Evolutionary conservation across 2,797 vertebrate species (phyloP).

Genomic region (Schizopygopsis pylzovi): DNA sequence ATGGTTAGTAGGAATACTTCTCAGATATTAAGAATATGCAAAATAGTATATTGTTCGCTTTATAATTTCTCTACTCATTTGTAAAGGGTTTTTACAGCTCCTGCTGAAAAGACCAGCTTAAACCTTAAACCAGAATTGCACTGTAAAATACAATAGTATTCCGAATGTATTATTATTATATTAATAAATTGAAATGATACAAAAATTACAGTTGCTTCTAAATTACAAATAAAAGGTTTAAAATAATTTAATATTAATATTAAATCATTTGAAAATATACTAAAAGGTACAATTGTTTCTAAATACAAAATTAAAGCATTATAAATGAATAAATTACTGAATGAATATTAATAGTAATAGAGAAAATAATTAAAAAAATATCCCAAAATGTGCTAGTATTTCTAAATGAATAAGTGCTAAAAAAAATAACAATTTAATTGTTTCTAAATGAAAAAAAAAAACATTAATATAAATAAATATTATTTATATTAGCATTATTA

Average conservation of each 20-base stretch:
- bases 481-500: neutral
- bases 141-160: neutral
- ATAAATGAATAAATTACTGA: neutral
- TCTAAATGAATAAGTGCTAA: neutral
- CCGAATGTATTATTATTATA: neutral
- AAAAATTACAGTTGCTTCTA: neutral
- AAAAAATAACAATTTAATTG: neutral
- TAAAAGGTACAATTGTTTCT: neutral
- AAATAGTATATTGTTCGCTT: neutral
- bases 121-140: neutral
- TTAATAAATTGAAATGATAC: neutral
- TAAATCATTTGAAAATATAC: neutral
- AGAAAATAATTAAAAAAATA: neutral
- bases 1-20: constrained; percentile 67
- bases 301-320: neutral
- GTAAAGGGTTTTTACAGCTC: neutral
- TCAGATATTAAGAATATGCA: neutral
- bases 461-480: neutral
- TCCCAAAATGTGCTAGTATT: neutral
- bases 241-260: neutral
- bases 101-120: neutral
- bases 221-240: neutral
- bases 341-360: neutral
- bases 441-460: neutral
- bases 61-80: neutral